Evolutionary conservation across 1,140 invertebrate species (phyloP).

Genomic region (Drosophila tropicalis): DNA sequence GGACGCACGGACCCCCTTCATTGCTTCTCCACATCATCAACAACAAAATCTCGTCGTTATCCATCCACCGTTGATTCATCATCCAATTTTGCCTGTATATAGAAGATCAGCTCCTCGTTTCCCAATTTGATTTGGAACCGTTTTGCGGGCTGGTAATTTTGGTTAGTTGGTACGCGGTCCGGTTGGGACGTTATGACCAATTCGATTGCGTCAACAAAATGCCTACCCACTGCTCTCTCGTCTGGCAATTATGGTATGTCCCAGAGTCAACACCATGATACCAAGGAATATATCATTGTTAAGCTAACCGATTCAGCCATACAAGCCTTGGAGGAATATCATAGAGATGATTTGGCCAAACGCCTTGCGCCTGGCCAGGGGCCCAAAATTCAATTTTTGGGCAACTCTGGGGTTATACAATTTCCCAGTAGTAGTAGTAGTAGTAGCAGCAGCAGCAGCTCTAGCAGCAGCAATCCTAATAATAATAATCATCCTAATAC

Average conservation of each 20-base stretch:
- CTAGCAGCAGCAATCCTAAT: constrained; percentile 42
- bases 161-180: constrained; percentile 18
- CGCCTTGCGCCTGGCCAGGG: constrained; percentile 86
- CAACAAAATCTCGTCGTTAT: neutral
- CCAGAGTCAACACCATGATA: constrained; percentile 91
- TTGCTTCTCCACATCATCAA: too few relatives aligned
- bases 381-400: constrained; percentile 73
- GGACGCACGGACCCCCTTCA: too few relatives aligned
- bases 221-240: constrained; percentile 94
- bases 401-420: constrained; percentile 74
- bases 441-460: constrained; percentile 15
- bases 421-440: constrained; percentile 71
- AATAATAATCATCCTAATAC: constrained; percentile 35
- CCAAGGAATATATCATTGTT: constrained; percentile 95
- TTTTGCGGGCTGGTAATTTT: constrained; percentile 1
- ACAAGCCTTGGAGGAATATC: constrained; percentile 94
- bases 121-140: neutral
- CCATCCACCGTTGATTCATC: neutral
- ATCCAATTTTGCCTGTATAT: neutral
- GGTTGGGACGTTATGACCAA: constrained; percentile 83
- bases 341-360: constrained; percentile 87
- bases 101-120: neutral
- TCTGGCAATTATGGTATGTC: constrained; percentile 96
- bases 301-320: constrained; percentile 97
- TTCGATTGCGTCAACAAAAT: constrained; percentile 87